These are phyloP conservation scores for Siderastrea siderea DNA, from an alignment of 92 coral and sea anemone genomes.

Conservation along the genomic window DNA sequence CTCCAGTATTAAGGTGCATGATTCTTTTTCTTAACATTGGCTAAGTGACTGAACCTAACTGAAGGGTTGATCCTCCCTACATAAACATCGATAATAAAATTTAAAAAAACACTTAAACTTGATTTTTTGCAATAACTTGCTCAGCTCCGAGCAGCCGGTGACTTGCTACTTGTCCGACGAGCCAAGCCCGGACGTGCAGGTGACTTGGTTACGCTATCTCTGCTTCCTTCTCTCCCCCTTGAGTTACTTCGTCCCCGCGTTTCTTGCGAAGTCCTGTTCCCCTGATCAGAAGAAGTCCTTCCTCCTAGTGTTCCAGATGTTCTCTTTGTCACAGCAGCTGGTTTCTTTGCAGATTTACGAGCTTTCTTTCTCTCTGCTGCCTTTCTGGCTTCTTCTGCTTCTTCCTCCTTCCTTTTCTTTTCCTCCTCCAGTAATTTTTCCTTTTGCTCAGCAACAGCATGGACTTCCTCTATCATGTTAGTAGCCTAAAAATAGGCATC, in stretches of 20 bases:
- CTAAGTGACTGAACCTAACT: too few species aligned
- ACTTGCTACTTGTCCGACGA: constrained; percentile 75
- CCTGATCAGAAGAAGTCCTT: constrained; percentile 26
- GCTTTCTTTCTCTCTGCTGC: constrained; percentile 89
- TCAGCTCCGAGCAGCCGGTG: constrained; percentile 62
- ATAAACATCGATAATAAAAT: too few species aligned
- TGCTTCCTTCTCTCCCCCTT: constrained; percentile 79
- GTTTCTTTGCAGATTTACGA: constrained; percentile 70
- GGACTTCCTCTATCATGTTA: constrained; percentile 99
- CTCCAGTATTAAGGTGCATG: too few species aligned
- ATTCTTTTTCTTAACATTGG: too few species aligned
- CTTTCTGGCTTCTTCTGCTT: constrained; percentile 91
- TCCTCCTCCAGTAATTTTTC: constrained; percentile 92
- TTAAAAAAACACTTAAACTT: too few species aligned
- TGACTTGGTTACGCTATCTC: constrained; percentile 71
- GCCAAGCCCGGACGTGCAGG: constrained; percentile 89
- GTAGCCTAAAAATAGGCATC: constrained; percentile 71
- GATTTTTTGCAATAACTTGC: neutral
- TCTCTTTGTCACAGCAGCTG: constrained; percentile 69
- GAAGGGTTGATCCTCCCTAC: too few species aligned
- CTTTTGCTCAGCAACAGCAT: constrained; percentile 95
- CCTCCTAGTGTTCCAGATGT: constrained; percentile 74
- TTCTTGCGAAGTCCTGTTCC: constrained; percentile 47
- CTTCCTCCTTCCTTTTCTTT: constrained; percentile 79
- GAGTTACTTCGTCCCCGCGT: constrained; percentile 85